Evolutionary conservation across 2,888 invertebrate species (phyloP).

Genomic region (Coenonympha arcania): DNA sequence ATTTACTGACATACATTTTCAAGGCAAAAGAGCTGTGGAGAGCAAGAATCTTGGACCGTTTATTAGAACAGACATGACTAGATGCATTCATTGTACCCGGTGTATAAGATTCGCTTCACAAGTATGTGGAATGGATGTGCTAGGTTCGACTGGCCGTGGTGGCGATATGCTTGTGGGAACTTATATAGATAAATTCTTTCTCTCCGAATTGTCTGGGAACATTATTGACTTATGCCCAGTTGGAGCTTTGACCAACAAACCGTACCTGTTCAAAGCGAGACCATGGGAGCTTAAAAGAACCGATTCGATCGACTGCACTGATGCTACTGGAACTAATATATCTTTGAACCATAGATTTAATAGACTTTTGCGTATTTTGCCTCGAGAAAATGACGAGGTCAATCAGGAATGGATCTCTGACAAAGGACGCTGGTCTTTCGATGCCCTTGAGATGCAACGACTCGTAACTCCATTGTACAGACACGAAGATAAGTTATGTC

Average conservation of each 20-base stretch:
- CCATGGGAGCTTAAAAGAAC: constrained; percentile 96
- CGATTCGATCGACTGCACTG: constrained; percentile 63
- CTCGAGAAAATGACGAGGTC: constrained; percentile 59
- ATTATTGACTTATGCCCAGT: constrained; percentile 99
- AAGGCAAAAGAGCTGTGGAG: constrained; percentile 95
- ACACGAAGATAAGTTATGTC: constrained; percentile 79
- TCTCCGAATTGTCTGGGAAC: constrained; percentile 98
- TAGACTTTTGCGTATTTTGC: constrained; percentile 53
- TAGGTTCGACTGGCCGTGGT: constrained; percentile 93
- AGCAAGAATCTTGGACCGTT: constrained; percentile 97
- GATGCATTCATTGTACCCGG: constrained; percentile 98
- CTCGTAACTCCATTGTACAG: constrained; percentile 93
- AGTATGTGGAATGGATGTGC: constrained; percentile 95
- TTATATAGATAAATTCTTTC: constrained; percentile 96
- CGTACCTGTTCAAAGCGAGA: constrained; percentile 95
- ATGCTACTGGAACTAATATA: constrained; percentile 64
- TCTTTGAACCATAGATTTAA: constrained; percentile 51
- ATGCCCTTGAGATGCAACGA: constrained; percentile 95
- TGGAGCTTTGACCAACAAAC: constrained; percentile 97
- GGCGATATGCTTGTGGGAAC: constrained; percentile 98
- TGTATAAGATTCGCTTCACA: constrained; percentile 98
- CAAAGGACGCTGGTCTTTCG: constrained; percentile 96
- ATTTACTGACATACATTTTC: constrained; percentile 90
- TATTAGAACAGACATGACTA: constrained; percentile 97
- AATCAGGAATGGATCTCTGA: constrained; percentile 99